These are phyloP conservation scores for Dinothrombium tinctorium DNA, from an alignment of 1,140 invertebrate genomes.

Conservation along the genomic window DNA sequence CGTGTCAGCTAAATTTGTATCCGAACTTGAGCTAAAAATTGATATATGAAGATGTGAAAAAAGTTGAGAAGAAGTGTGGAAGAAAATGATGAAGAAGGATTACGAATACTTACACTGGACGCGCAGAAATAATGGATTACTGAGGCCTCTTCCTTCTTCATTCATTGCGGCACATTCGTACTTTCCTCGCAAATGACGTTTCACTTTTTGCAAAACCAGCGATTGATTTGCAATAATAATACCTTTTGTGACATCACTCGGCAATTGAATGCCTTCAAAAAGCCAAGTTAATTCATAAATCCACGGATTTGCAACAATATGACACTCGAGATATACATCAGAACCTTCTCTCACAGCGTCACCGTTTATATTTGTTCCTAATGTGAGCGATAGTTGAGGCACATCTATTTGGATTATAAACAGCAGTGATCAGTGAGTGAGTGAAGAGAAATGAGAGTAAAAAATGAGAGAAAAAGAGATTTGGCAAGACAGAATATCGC, in stretches of 20 bases:
- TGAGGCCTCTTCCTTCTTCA: conserved; percentile 60
- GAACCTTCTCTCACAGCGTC: conserved; percentile 2
- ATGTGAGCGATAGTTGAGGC: conserved; percentile 47
- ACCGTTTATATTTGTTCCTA: conserved; percentile 44
- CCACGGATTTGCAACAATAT: conserved; percentile 59
- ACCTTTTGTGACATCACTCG: conserved; percentile 45
- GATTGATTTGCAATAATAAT: conserved; percentile 51
- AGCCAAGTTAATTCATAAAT: conserved; percentile 52
- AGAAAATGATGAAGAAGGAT: too few relatives aligned
- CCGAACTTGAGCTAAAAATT: too few relatives aligned
- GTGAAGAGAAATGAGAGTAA: too few relatives aligned
- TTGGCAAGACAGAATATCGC: too few relatives aligned
- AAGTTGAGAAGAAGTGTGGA: too few relatives aligned
- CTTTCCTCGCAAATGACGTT: conserved; percentile 15
- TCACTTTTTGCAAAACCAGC: conserved; percentile 19
- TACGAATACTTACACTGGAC: conserved; percentile 51
- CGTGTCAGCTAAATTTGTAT: too few relatives aligned
- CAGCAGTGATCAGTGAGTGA: too few relatives aligned
- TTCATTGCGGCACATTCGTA: conserved; percentile 74
- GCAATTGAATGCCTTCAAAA: conserved; percentile 30
- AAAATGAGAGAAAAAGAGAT: conserved; percentile 12
- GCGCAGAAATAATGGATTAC: conserved; percentile 49
- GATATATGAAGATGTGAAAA: too few relatives aligned
- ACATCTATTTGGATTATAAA: too few relatives aligned
- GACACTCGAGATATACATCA: conserved; percentile 7